Conservation (phyloP, 2,113 vertebrate species). For the Microtus oregoni region DNA sequence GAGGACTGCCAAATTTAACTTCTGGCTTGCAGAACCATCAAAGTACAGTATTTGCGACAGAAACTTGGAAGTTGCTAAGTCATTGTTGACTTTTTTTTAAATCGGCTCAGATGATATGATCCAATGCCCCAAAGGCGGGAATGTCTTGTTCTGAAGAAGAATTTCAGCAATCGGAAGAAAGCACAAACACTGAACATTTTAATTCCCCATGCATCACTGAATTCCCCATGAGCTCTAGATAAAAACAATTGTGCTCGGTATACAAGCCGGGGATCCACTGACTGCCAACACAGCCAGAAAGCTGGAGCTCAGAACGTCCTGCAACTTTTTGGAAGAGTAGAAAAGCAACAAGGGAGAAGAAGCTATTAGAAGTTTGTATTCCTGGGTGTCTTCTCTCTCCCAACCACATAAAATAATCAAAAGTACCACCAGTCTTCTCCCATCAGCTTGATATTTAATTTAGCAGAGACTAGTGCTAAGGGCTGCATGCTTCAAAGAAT, state of each 20-base stretch:
- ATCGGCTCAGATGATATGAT: background rate
- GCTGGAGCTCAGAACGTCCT: constrained; percentile 45
- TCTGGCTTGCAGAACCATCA: constrained; percentile 17
- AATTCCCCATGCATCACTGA: background rate
- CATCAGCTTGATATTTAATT: constrained; percentile 82
- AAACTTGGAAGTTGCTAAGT: background rate
- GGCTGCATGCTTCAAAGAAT: constrained; percentile 79
- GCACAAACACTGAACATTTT: background rate
- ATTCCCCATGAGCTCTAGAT: background rate
- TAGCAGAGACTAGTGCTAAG: constrained; percentile 76
- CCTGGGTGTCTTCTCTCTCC: constrained; percentile 65
- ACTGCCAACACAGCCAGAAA: background rate
- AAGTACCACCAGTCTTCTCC: constrained; percentile 72
- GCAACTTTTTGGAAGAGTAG: constrained; percentile 51
- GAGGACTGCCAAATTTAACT: background rate
- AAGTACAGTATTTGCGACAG: background rate
- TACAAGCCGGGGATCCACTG: background rate
- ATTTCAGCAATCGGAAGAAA: background rate
- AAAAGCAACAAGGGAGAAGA: constrained; percentile 2
- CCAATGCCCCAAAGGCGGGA: background rate
- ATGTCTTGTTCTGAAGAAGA: constrained; percentile 44
- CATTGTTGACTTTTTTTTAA: background rate
- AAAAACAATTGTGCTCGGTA: background rate
- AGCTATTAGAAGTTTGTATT: constrained; percentile 69
- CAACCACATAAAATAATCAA: constrained; percentile 79